Percentiles rank a stretch among this genome's conserved stretches.
Evolutionary conservation across 2,888 invertebrate species (phyloP).

Genomic region (Pseudoips prasinana): DNA sequence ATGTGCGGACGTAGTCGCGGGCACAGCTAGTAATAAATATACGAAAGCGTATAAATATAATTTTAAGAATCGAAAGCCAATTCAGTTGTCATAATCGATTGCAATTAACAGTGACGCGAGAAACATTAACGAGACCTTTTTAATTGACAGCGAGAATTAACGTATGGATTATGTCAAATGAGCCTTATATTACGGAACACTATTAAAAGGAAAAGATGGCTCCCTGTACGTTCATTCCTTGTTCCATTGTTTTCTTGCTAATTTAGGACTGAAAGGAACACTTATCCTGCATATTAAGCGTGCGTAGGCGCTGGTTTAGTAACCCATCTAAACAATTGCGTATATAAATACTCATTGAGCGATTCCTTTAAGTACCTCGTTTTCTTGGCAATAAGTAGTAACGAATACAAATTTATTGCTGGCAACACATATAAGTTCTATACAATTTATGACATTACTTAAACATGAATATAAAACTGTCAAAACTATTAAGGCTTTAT

Average conservation of each 20-base stretch:
- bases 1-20: too few relatives aligned
- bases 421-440: too few relatives aligned
- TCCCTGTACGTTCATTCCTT: constrained; percentile 21
- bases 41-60: constrained; percentile 27
- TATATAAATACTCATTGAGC: constrained; percentile 27
- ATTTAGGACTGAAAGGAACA: constrained; percentile 34
- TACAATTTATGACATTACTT: too few relatives aligned
- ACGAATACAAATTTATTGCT: constrained; percentile 6
- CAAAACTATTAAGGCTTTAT: too few relatives aligned
- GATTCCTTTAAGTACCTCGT: constrained; percentile 14
- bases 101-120: constrained; percentile 30
- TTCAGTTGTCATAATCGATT: constrained; percentile 38
- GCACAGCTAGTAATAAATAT: too few relatives aligned
- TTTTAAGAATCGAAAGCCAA: constrained; percentile 41
- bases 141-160: constrained; percentile 25
- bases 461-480: too few relatives aligned
- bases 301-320: constrained; percentile 33
- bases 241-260: constrained; percentile 33
- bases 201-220: constrained; percentile 20
- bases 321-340: constrained; percentile 32
- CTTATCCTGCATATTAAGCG: constrained; percentile 32
- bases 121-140: constrained; percentile 38
- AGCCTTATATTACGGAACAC: constrained; percentile 10
- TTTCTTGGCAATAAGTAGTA: constrained; percentile 8
- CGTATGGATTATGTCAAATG: constrained; percentile 15